These are phyloP conservation scores for Thamnaconus septentrionalis DNA, from an alignment of 2,113 vertebrate genomes.

Conservation along the genomic window DNA sequence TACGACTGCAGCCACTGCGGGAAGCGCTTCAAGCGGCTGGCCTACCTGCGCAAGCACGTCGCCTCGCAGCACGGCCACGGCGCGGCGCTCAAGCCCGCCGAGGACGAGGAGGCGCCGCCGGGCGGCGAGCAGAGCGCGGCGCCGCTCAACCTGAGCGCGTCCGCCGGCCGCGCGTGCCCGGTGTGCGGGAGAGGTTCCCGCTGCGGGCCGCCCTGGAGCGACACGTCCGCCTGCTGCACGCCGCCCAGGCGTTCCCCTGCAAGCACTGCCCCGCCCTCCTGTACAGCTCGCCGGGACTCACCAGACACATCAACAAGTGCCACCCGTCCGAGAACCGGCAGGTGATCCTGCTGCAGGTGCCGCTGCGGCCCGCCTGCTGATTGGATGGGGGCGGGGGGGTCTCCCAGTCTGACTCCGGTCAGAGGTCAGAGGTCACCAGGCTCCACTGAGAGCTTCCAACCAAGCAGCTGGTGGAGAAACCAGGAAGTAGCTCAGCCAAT, in stretches of 20 bases:
- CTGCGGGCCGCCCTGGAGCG: slow-evolving; percentile 91
- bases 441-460: background rate
- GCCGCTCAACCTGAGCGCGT: slow-evolving; percentile 78
- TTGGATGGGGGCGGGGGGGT: no score
- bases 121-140: slow-evolving; percentile 55
- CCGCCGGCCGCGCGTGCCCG: slow-evolving; percentile 89
- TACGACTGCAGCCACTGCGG: slow-evolving; percentile 91
- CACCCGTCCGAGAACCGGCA: slow-evolving; percentile 98
- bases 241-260: slow-evolving; percentile 95
- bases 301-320: slow-evolving; percentile 99
- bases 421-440: background rate
- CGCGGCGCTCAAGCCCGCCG: slow-evolving; percentile 79
- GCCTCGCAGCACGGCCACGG: slow-evolving; percentile 54
- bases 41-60: slow-evolving; percentile 93
- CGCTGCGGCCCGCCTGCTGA: slow-evolving; percentile 95
- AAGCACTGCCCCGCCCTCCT: slow-evolving; percentile 98
- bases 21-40: slow-evolving; percentile 93
- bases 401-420: no score
- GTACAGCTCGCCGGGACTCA: slow-evolving; percentile 98
- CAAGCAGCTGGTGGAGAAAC: slow-evolving; percentile 7
- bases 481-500: background rate
- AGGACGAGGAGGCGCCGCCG: slow-evolving; percentile 74
- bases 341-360: slow-evolving; percentile 97
- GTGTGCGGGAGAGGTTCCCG: slow-evolving; percentile 93
- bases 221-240: slow-evolving; percentile 93